Evolutionary conservation across 2,113 vertebrate species (phyloP).

Genomic region (Bagarius yarrelli): DNA sequence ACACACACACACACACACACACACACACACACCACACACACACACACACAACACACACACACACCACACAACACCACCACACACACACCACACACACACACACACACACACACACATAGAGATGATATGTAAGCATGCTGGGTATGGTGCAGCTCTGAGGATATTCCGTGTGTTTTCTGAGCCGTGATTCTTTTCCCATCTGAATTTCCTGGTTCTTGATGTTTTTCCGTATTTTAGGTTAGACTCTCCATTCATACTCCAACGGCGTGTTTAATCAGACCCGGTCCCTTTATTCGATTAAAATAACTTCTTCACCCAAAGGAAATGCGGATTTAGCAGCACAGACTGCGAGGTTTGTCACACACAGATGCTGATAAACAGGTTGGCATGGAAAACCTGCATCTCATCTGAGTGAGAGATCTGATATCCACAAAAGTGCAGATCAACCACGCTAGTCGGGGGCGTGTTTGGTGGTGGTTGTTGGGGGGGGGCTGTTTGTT

Average conservation of each 20-base stretch:
- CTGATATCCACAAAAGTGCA: no score
- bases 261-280: neutral
- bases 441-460: no score
- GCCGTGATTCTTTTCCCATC: neutral
- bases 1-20: neutral
- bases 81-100: constrained; percentile 40
- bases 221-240: constrained; percentile 5
- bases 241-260: neutral
- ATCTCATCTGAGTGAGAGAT: no score
- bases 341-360: neutral
- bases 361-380: neutral
- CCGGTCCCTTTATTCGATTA: neutral
- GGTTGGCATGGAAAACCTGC: no score
- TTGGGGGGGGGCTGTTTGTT: no score
- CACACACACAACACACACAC: neutral
- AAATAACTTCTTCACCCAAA: constrained; percentile 18
- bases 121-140: no score
- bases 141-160: neutral
- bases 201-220: neutral
- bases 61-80: neutral
- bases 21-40: neutral
- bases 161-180: neutral
- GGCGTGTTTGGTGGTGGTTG: neutral
- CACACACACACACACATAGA: constrained; percentile 4
- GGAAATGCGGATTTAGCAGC: constrained; percentile 21